Percentiles rank a stretch among this genome's conserved stretches.
Evolutionary conservation across 1,140 invertebrate genomes (phyloP).

Genomic region (Drosophila eugracilis): DNA sequence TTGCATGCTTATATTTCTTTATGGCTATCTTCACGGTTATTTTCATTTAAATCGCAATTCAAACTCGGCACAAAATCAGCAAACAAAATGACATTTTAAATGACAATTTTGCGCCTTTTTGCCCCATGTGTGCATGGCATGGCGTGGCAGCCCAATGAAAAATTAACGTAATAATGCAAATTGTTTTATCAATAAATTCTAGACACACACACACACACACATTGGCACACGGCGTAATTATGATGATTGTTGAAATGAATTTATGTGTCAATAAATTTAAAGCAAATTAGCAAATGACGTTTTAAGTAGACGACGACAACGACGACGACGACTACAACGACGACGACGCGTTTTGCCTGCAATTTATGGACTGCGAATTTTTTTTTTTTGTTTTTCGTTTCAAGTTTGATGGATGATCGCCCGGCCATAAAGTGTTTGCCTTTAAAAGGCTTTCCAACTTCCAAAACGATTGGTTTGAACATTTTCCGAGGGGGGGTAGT

Average conservation of each 20-base stretch:
- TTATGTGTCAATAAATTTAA: slow-evolving; percentile 81
- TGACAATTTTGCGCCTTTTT: slow-evolving; percentile 79
- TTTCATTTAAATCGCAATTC: slow-evolving; percentile 82
- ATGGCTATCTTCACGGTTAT: slow-evolving; percentile 82
- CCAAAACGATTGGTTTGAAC: slow-evolving; percentile 39
- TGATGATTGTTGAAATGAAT: slow-evolving; percentile 71
- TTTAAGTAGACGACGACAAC: slow-evolving; percentile 64
- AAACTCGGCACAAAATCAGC: slow-evolving; percentile 46
- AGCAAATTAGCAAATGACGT: slow-evolving; percentile 81
- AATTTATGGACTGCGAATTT: slow-evolving; percentile 70
- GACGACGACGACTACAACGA: slow-evolving; percentile 18
- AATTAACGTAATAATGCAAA: slow-evolving; percentile 80
- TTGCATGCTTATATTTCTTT: slow-evolving; percentile 52
- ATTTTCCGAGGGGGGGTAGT: neutral
- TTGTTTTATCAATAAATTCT: slow-evolving; percentile 83
- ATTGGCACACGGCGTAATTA: slow-evolving; percentile 55
- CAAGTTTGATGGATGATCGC: slow-evolving; percentile 62
- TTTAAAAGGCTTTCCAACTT: slow-evolving; percentile 42
- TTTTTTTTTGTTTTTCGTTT: neutral
- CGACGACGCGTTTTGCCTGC: slow-evolving; percentile 39
- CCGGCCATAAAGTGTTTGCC: slow-evolving; percentile 51
- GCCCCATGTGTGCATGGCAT: too few relatives aligned
- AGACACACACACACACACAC: slow-evolving; percentile 55
- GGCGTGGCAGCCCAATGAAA: slow-evolving; percentile 51
- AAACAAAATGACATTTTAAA: slow-evolving; percentile 74